phyloP scores from a whole-genome alignment of 2,113 vertebrate species.

The Ictalurus punctatus region DNA sequence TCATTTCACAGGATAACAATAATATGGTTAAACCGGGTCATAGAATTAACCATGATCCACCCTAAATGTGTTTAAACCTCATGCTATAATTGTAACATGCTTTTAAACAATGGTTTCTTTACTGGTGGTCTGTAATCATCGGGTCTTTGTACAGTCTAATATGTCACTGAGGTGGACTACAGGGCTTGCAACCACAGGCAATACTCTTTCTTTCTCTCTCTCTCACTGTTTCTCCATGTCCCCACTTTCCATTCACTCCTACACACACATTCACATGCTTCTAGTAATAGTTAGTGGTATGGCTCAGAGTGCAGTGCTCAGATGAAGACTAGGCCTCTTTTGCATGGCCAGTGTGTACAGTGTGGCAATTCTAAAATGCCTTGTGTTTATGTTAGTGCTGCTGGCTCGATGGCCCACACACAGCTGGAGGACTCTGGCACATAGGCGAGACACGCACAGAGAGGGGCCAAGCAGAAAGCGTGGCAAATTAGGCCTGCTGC shows the following conservation, averaged over 20 bases:
- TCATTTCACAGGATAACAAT: conserved; percentile 24
- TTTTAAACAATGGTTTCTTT: conserved; percentile 54
- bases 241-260: conserved; percentile 18
- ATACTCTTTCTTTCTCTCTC: conserved; percentile 34
- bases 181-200: conserved; percentile 37
- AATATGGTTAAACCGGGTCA: conserved; percentile 31
- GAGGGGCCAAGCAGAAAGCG: conserved; percentile 28
- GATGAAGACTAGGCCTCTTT: background rate
- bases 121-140: conserved; percentile 53
- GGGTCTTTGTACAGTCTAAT: conserved; percentile 48
- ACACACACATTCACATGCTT: conserved; percentile 2
- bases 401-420: conserved; percentile 39
- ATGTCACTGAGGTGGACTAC: conserved; percentile 49
- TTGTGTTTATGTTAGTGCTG: conserved; percentile 11
- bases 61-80: conserved; percentile 45
- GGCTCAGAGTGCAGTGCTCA: conserved; percentile 4
- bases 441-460: conserved; percentile 23
- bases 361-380: conserved; percentile 6
- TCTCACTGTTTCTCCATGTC: conserved; percentile 28
- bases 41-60: conserved; percentile 33
- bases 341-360: background rate
- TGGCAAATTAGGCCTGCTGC: conserved; percentile 41
- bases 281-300: conserved; percentile 18
- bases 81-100: conserved; percentile 47
- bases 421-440: conserved; percentile 36